A percentile compares a stretch with the other conserved stretches of the same genome.
These are phyloP conservation scores for Ernsta delagoae DNA, from an alignment of 2,888 invertebrate genomes.

Conservation along the genomic window DNA sequence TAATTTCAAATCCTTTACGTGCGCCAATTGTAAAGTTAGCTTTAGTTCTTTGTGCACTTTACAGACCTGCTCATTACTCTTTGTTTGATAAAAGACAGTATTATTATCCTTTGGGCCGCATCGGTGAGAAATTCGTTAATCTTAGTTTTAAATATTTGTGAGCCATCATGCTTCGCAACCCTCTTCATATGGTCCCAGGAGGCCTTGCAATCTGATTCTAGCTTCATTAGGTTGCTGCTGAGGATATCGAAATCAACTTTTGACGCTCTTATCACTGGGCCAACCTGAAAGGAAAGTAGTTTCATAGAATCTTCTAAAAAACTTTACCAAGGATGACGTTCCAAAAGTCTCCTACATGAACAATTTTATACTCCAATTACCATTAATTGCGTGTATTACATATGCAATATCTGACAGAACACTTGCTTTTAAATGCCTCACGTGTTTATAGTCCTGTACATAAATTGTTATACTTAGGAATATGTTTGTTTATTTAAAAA, in stretches of 20 bases:
- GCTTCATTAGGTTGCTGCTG: slow-evolving; percentile 91
- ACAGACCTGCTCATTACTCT: slow-evolving; percentile 93
- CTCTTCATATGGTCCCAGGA: slow-evolving; percentile 98
- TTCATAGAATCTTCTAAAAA: neutral
- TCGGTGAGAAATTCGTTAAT: slow-evolving; percentile 98
- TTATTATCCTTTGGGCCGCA: slow-evolving; percentile 98
- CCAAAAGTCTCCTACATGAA: no score
- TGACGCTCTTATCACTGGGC: slow-evolving; percentile 94
- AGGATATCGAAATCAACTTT: slow-evolving; percentile 98
- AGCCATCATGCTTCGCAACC: slow-evolving; percentile 97
- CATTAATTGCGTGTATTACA: no score
- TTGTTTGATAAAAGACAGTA: slow-evolving; percentile 95
- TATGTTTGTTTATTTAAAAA: no score
- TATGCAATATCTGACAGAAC: no score
- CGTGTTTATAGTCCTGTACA: no score
- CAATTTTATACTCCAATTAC: no score
- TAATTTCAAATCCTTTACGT: no score
- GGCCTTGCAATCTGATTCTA: slow-evolving; percentile 98
- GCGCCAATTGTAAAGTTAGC: neutral
- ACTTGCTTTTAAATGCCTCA: no score
- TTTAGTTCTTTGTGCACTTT: slow-evolving; percentile 40
- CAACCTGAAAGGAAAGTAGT: slow-evolving; percentile 85
- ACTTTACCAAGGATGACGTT: no score
- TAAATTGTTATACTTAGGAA: no score
- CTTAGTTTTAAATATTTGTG: slow-evolving; percentile 94